These are phyloP conservation scores for Tridacna gigas DNA, from an alignment of 2,888 invertebrate species.

Conservation along the genomic window DNA sequence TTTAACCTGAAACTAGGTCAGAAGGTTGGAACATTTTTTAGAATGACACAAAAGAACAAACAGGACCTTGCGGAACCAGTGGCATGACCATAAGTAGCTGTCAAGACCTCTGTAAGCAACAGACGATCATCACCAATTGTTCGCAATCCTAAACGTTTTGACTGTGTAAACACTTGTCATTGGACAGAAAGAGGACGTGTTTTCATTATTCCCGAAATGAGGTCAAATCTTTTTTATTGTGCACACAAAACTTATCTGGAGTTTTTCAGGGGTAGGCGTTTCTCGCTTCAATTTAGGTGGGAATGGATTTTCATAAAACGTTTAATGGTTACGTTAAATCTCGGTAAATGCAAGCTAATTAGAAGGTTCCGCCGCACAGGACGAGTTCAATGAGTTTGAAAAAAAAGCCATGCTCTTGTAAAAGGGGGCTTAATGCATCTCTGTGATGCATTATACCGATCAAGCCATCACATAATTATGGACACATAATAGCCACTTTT, in stretches of 20 bases:
- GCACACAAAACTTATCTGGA: not conserved
- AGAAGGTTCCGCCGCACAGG: slow-evolving; percentile 48
- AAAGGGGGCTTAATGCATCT: too few relatives aligned
- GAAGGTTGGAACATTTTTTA: too few relatives aligned
- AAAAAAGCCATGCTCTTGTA: too few relatives aligned
- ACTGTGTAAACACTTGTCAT: slow-evolving; percentile 18
- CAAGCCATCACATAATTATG: too few relatives aligned
- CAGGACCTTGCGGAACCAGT: not conserved
- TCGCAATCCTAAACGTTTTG: slow-evolving; percentile 22
- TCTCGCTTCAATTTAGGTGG: slow-evolving; percentile 12
- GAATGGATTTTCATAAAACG: slow-evolving; percentile 12
- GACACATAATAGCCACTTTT: too few relatives aligned
- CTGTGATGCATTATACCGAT: too few relatives aligned
- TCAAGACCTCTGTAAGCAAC: slow-evolving; percentile 21
- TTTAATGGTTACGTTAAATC: slow-evolving; percentile 23
- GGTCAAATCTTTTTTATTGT: slow-evolving; percentile 10
- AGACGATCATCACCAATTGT: slow-evolving; percentile 3
- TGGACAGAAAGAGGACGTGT: not conserved
- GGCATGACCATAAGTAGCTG: slow-evolving; percentile 12
- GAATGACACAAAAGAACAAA: too few relatives aligned
- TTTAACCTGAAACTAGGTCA: too few relatives aligned
- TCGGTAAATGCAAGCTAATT: slow-evolving; percentile 26
- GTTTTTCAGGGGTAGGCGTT: slow-evolving; percentile 8
- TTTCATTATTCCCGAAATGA: slow-evolving; percentile 14
- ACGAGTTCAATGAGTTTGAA: slow-evolving; percentile 27